phyloP scores from a whole-genome alignment of 2,113 vertebrate genomes.

The Tragelaphus imberbis region DNA sequence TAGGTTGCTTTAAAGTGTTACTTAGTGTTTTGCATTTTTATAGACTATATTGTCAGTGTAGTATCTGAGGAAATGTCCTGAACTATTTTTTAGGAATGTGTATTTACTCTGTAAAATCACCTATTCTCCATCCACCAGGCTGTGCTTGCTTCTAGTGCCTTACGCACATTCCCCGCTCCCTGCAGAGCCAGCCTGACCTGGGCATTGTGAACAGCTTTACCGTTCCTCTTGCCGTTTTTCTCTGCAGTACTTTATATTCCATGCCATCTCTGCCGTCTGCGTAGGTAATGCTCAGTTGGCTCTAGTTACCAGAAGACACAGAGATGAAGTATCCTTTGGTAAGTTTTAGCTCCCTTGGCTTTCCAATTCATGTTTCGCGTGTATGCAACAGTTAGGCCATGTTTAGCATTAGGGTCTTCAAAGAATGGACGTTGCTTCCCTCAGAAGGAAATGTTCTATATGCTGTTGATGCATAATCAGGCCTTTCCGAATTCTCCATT shows the following conservation, averaged over 20 bases:
- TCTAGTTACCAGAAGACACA: neutral
- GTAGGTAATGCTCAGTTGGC: neutral
- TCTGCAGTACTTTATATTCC: neutral
- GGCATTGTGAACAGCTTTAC: constrained; percentile 1
- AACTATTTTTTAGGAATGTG: neutral
- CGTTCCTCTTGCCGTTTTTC: neutral
- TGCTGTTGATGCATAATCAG: neutral
- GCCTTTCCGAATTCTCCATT: neutral
- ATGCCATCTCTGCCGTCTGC: neutral
- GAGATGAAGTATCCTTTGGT: neutral
- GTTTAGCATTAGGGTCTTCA: constrained; percentile 12
- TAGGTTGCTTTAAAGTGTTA: constrained; percentile 13
- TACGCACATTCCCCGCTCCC: neutral
- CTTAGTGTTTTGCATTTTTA: neutral
- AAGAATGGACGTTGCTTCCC: neutral
- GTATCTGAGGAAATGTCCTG: neutral
- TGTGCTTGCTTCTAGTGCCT: neutral
- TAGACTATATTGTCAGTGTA: neutral
- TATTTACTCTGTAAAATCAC: neutral
- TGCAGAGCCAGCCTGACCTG: neutral
- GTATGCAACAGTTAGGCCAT: neutral
- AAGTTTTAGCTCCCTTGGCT: neutral
- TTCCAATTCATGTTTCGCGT: neutral
- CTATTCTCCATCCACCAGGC: neutral
- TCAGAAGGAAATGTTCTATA: neutral